Percentiles rank a stretch among this genome's conserved stretches.
Evolutionary conservation across 2,113 vertebrate genomes (phyloP).

Genomic region (Gila orcuttii): DNA sequence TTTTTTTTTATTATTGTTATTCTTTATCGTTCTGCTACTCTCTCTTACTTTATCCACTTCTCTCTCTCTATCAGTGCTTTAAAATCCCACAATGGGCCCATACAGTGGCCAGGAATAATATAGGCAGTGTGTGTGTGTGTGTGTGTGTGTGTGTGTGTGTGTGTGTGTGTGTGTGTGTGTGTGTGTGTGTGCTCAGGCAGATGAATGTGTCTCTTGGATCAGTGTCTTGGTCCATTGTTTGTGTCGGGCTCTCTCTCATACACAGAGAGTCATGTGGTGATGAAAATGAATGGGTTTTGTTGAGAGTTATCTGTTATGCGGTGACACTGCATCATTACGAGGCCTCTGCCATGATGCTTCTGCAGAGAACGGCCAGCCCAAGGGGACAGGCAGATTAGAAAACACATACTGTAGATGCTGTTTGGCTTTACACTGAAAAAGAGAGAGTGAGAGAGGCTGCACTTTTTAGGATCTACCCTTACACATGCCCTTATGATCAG

Average conservation of each 20-base stretch:
- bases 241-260: slow-evolving; percentile 68
- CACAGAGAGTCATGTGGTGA: slow-evolving; percentile 71
- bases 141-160: slow-evolving; percentile 21
- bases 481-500: neutral
- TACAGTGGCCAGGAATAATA: neutral
- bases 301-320: slow-evolving; percentile 73
- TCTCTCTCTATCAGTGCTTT: slow-evolving; percentile 18
- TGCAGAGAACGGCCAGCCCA: slow-evolving; percentile 27
- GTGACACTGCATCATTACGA: slow-evolving; percentile 76
- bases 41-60: slow-evolving; percentile 31
- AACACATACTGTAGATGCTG: slow-evolving; percentile 19
- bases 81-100: neutral
- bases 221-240: slow-evolving; percentile 73
- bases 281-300: slow-evolving; percentile 75
- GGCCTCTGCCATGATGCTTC: slow-evolving; percentile 63
- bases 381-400: slow-evolving; percentile 49
- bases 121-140: neutral
- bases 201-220: slow-evolving; percentile 76
- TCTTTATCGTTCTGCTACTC: slow-evolving; percentile 36
- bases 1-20: neutral
- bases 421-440: neutral
- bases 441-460: neutral
- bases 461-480: neutral
- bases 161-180: slow-evolving; percentile 44
- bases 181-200: slow-evolving; percentile 58